These are phyloP conservation scores for Rhynchonema sp. DNA, from an alignment of 2,888 invertebrate species.

Conservation along the genomic window DNA sequence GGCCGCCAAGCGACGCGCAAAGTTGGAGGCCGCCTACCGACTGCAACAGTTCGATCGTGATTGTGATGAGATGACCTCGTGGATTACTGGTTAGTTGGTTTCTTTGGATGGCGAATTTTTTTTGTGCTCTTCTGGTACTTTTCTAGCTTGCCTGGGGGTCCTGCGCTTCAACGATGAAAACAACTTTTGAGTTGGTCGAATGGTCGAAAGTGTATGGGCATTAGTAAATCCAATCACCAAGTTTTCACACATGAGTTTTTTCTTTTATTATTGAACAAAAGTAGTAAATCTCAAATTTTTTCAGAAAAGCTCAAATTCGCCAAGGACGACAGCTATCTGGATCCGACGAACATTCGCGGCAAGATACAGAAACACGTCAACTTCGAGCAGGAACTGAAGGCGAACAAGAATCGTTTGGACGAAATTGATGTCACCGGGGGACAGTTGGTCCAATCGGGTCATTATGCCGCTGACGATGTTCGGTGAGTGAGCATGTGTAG, in stretches of 20 bases:
- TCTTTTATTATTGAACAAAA: too few species aligned
- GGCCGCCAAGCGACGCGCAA: slow-evolving; percentile 60
- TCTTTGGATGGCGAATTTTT: slow-evolving; percentile 35
- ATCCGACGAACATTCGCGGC: slow-evolving; percentile 92
- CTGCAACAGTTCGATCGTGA: slow-evolving; percentile 90
- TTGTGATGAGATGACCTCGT: slow-evolving; percentile 94
- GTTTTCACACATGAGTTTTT: too few species aligned
- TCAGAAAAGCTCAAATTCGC: too few species aligned
- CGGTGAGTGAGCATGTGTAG: slow-evolving; percentile 11
- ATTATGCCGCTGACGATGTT: slow-evolving; percentile 56
- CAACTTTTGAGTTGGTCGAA: too few species aligned
- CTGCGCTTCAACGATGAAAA: too few species aligned
- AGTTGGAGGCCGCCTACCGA: slow-evolving; percentile 80
- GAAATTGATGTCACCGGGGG: slow-evolving; percentile 73
- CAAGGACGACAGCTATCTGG: slow-evolving; percentile 40
- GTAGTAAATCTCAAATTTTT: too few species aligned
- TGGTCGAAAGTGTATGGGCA: too few species aligned
- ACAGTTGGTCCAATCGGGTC: slow-evolving; percentile 62
- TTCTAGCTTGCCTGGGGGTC: neutral
- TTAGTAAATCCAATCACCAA: too few species aligned
- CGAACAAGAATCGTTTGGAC: slow-evolving; percentile 84
- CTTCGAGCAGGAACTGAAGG: slow-evolving; percentile 89
- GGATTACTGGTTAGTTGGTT: slow-evolving; percentile 64
- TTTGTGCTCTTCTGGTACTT: neutral
- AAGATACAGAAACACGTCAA: slow-evolving; percentile 96